These are phyloP conservation scores for Andrena fulva DNA, from an alignment of 2,888 invertebrate genomes.

Conservation along the genomic window DNA sequence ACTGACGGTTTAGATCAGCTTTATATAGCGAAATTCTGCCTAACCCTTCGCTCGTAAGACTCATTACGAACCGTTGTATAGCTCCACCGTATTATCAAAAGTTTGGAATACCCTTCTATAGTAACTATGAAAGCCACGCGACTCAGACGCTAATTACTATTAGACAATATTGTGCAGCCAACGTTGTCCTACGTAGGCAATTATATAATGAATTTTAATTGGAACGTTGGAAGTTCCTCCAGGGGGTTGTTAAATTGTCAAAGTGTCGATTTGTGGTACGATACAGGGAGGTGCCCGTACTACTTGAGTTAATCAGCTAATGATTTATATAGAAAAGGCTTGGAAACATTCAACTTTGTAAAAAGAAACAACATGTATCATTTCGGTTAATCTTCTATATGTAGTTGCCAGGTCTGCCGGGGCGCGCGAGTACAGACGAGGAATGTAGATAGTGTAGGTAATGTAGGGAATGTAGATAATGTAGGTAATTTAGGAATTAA, in stretches of 20 bases:
- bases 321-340: too few relatives aligned
- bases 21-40: conserved; percentile 49
- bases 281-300: too few relatives aligned
- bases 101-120: conserved; percentile 12
- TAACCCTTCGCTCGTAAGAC: conserved; percentile 10
- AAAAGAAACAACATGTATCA: too few relatives aligned
- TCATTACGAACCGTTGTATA: conserved; percentile 23
- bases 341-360: too few relatives aligned
- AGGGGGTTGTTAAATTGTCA: conserved; percentile 9
- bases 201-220: conserved; percentile 22
- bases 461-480: too few relatives aligned
- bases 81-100: conserved; percentile 34
- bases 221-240: conserved; percentile 8
- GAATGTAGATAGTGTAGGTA: too few relatives aligned
- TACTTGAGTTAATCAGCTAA: too few relatives aligned
- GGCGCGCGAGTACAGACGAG: too few relatives aligned
- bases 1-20: conserved; percentile 8
- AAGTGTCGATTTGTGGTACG: background rate
- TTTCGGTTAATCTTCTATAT: too few relatives aligned
- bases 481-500: too few relatives aligned
- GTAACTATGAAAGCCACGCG: conserved; percentile 2
- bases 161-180: conserved; percentile 28
- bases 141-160: conserved; percentile 27
- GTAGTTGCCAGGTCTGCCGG: too few relatives aligned
- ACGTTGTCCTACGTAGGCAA: background rate